Base-by-base conservation (phyloP, 2,797 vertebrate genomes). In the Acanthurus lineatus region DNA sequence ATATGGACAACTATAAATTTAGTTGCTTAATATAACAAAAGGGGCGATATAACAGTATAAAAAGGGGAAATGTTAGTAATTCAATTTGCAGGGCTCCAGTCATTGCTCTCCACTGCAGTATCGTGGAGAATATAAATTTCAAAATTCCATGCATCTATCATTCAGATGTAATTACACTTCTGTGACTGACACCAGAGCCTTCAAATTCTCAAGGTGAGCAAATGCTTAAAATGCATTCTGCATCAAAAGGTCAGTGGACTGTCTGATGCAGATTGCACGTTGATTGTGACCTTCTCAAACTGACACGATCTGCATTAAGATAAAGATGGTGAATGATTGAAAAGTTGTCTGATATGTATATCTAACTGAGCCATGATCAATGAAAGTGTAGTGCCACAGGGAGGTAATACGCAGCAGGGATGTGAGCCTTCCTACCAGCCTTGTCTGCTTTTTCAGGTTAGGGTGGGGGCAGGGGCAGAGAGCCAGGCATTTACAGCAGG, bases 151-250 rank as follows among this genome's bases (percentile, higher is more conserved):
- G 28, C 57, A 20, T 6, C 57, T 4, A 42, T 60, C 60, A 45
- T 42, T 51, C 54, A 57, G 40, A 57, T 47, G 9, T 28, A n/a
- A 76, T 53, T 25, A 73, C 80, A 60, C 58, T 42, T 75, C n/a
- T 68, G 59, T n/a, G 69, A 70, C 15, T 20, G 44, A 40, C 61
- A 38, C 20, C 10, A 8, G 9, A 59, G 42, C 16, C 64, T 76
- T 54, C 62, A 19, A 78, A 71, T 49, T 64, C 25, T 76, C 70
- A 73, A 70, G 75, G 72, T 76, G 72, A 85, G 15, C 5, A 1
- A 58, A 38, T 14, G 16, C 59, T 7, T 72, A 14, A 1, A 57
- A 77, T 69, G 65, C 61, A 32, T 51, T 60, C 42, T 22, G 66
- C 67, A 22, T 61, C 74, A 42, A 72, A 72, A 77, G 76, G 70